These are phyloP conservation scores for Cisticola juncidis DNA, from an alignment of 2,113 vertebrate genomes.

Conservation along the genomic window DNA sequence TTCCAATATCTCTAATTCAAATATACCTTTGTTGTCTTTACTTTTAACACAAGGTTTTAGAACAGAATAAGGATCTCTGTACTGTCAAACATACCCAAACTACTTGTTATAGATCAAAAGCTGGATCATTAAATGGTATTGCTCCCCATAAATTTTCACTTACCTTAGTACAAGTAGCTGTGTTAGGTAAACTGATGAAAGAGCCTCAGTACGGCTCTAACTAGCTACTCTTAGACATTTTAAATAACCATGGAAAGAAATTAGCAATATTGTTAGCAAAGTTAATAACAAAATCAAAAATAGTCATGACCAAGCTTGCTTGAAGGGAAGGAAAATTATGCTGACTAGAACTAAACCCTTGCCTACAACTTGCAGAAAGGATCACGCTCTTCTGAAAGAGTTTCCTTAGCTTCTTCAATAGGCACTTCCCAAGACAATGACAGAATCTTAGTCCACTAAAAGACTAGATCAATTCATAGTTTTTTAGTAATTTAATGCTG, in stretches of 20 bases:
- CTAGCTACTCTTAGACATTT: neutral
- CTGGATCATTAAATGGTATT: neutral
- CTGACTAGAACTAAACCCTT: neutral
- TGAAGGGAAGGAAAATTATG: neutral
- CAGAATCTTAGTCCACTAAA: neutral
- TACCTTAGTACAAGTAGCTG: neutral
- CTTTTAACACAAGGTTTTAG: neutral
- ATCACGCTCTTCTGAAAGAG: neutral
- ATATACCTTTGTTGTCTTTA: neutral
- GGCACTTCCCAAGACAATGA: neutral
- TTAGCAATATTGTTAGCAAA: neutral
- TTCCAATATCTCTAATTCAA: slow-evolving; percentile 66
- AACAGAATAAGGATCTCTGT: neutral
- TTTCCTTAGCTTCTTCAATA: neutral
- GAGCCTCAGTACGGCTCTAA: neutral
- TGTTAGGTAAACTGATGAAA: neutral
- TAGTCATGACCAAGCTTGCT: neutral
- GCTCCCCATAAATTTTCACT: neutral
- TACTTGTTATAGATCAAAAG: neutral
- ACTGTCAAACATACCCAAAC: neutral
- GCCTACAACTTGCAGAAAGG: neutral
- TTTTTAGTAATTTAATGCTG: neutral
- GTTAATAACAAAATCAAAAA: neutral
- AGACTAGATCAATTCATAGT: neutral
- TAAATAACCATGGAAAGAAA: neutral